Percentiles rank a stretch among this genome's conserved stretches.
Conservation (phyloP, 2,888 invertebrate species). For the Mamestra brassicae region DNA sequence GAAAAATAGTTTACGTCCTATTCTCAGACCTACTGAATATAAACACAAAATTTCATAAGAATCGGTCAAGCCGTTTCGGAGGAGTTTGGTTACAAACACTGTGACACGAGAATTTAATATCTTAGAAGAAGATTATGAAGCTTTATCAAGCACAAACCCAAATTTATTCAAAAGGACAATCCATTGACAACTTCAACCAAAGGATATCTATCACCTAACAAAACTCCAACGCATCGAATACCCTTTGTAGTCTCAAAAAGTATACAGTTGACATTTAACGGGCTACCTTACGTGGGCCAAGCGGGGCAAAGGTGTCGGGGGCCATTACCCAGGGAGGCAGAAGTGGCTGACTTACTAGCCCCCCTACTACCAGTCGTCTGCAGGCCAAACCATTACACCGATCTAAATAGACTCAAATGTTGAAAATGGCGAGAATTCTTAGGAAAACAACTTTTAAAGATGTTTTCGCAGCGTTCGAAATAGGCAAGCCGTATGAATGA, state of each 20-base stretch:
- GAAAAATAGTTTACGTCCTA: too few relatives aligned
- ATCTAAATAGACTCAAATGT: constrained; percentile 75
- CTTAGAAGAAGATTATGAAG: too few relatives aligned
- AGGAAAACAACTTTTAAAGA: constrained; percentile 70
- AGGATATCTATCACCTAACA: too few relatives aligned
- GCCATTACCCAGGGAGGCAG: constrained; percentile 78
- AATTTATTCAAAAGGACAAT: background rate
- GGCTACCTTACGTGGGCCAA: constrained; percentile 70
- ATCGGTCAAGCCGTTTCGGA: too few relatives aligned
- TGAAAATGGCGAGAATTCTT: constrained; percentile 71
- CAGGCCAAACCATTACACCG: constrained; percentile 81
- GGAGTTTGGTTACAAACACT: too few relatives aligned
- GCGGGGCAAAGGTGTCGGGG: constrained; percentile 78
- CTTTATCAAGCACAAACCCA: background rate
- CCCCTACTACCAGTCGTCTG: constrained; percentile 72
- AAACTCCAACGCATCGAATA: constrained; percentile 9
- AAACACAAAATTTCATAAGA: too few relatives aligned
- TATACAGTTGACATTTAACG: constrained; percentile 78
- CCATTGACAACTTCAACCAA: background rate
- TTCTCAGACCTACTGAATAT: too few relatives aligned
- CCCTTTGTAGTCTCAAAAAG: constrained; percentile 69
- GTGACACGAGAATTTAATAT: too few relatives aligned
- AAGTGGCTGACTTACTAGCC: constrained; percentile 74
- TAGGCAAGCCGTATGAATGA: constrained; percentile 54
- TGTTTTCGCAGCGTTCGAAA: constrained; percentile 59